Evolutionary conservation across 2,113 vertebrate species (phyloP).

Genomic region (Nibea albiflora): DNA sequence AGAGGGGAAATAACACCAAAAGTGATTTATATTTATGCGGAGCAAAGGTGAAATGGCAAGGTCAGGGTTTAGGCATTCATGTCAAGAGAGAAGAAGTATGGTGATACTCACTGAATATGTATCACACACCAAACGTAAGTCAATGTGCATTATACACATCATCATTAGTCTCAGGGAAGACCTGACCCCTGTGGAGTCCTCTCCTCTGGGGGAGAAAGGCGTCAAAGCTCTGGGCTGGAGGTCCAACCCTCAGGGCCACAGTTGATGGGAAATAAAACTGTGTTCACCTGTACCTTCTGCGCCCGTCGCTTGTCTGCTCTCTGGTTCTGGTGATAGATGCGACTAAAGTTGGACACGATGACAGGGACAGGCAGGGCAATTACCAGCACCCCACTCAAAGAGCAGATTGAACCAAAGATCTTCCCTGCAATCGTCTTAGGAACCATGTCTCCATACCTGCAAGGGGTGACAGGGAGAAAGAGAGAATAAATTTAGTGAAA

Average conservation of each 20-base stretch:
- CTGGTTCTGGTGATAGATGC: conserved; percentile 99
- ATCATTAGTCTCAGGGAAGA: conserved; percentile 24
- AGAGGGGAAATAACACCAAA: background rate
- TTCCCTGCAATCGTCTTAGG: conserved; percentile 99
- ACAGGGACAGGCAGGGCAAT: conserved; percentile 98
- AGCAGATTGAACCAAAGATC: conserved; percentile 98
- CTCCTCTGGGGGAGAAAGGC: conserved; percentile 26
- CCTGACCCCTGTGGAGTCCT: conserved; percentile 36
- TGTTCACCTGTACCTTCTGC: conserved; percentile 90
- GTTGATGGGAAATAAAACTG: conserved; percentile 62
- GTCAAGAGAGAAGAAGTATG: background rate
- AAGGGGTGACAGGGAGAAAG: conserved; percentile 31
- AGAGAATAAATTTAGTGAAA: conserved; percentile 41
- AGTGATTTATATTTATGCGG: background rate
- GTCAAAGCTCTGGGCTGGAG: conserved; percentile 30
- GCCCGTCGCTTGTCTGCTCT: conserved; percentile 95
- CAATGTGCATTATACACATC: conserved; percentile 20
- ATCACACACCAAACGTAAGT: conserved; percentile 1
- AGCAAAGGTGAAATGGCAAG: background rate
- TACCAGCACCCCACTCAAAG: conserved; percentile 96
- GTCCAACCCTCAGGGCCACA: conserved; percentile 42
- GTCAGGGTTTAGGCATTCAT: conserved; percentile 23
- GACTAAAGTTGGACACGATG: conserved; percentile 99
- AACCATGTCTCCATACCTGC: conserved; percentile 98
- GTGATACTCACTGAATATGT: conserved; percentile 29